These are phyloP conservation scores for Perdita meconis DNA, from an alignment of 2,888 invertebrate species.

Conservation along the genomic window DNA sequence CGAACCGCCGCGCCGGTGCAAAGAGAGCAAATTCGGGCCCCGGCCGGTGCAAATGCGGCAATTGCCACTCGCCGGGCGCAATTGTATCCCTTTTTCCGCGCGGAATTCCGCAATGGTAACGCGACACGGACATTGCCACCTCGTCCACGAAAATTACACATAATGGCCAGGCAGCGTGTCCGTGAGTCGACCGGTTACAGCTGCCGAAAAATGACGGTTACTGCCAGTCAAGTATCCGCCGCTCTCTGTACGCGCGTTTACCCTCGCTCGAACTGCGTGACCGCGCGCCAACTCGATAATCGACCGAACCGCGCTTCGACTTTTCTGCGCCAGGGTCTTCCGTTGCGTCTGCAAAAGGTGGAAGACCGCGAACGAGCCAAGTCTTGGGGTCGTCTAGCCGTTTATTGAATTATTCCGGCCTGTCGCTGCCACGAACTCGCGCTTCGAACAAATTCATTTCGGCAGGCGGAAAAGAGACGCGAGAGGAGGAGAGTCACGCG, in stretches of 20 bases:
- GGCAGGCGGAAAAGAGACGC: slow-evolving; percentile 9
- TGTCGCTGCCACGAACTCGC: slow-evolving; percentile 32
- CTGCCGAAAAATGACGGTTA: slow-evolving; percentile 62
- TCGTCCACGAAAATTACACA: slow-evolving; percentile 60
- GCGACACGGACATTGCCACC: slow-evolving; percentile 31
- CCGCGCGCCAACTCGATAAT: not conserved
- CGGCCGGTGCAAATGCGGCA: slow-evolving; percentile 13
- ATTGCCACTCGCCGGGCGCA: slow-evolving; percentile 7
- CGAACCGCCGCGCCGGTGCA: not conserved
- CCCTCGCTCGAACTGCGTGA: not conserved
- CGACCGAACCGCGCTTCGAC: not conserved
- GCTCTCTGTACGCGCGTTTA: slow-evolving; percentile 26
- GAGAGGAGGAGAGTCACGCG: slow-evolving; percentile 63
- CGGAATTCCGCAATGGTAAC: slow-evolving; percentile 31
- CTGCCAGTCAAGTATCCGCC: slow-evolving; percentile 15
- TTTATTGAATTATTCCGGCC: slow-evolving; percentile 53
- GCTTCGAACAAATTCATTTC: slow-evolving; percentile 46
- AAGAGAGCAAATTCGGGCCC: not conserved
- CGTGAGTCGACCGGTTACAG: slow-evolving; percentile 42
- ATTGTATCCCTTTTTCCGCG: slow-evolving; percentile 36
- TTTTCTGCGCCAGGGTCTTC: slow-evolving; percentile 3
- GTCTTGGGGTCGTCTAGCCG: slow-evolving; percentile 47
- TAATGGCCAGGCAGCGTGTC: slow-evolving; percentile 55
- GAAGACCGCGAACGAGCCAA: slow-evolving; percentile 32
- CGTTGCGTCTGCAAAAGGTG: not conserved